phyloP scores from a whole-genome alignment of 2,888 invertebrate genomes.

The Actias luna region DNA sequence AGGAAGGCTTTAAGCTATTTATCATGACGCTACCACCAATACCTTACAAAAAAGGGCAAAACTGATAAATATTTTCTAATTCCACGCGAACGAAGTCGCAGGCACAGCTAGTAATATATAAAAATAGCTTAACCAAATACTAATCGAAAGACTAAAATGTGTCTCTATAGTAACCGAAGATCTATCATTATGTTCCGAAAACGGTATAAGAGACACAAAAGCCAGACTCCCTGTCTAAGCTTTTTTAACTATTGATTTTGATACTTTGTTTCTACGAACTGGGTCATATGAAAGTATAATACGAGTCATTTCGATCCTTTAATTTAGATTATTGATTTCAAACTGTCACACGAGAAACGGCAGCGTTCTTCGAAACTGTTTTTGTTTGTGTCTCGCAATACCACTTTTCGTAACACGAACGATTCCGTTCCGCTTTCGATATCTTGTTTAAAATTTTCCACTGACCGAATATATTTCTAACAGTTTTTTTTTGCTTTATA shows the following conservation, averaged over 20 bases:
- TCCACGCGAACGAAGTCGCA: too few relatives aligned
- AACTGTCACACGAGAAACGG: constrained; percentile 4
- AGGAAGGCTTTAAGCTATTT: too few relatives aligned
- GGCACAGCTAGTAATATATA: too few relatives aligned
- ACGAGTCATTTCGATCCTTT: neutral
- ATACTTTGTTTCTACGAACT: too few relatives aligned
- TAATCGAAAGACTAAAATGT: too few relatives aligned
- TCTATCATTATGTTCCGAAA: neutral
- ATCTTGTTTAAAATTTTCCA: neutral
- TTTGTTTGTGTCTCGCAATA: constrained; percentile 6
- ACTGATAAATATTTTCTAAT: too few relatives aligned
- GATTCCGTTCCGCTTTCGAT: constrained; percentile 5
- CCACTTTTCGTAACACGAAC: neutral
- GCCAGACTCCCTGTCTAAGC: neutral
- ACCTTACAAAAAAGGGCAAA: too few relatives aligned
- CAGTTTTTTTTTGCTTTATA: neutral
- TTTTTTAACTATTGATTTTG: neutral
- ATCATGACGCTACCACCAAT: too few relatives aligned
- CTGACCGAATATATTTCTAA: constrained; percentile 3
- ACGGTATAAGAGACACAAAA: neutral
- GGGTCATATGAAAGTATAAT: neutral
- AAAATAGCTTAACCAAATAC: too few relatives aligned
- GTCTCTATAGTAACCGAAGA: neutral
- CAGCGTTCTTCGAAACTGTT: neutral
- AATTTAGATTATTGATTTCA: neutral